A percentile compares a stretch with the other conserved stretches of the same genome.
Conservation (phyloP, 1,140 invertebrate genomes). For the Drosophila equinoxialis region DNA sequence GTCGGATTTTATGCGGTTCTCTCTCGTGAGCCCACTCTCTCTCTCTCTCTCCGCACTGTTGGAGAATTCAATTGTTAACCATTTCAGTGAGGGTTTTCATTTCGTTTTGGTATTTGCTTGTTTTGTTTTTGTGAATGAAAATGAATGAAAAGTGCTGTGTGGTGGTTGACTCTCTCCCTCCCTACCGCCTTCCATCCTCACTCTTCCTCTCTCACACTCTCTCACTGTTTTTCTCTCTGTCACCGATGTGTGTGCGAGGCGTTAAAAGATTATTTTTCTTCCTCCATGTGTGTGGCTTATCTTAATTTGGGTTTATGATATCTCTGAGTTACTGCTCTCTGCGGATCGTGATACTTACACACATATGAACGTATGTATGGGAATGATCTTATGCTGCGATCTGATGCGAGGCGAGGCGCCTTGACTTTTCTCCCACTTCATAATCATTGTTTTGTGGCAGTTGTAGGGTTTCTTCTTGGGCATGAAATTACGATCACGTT, state of each 20-base stretch:
- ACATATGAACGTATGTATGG: not conserved
- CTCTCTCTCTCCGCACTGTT: slow-evolving; percentile 11
- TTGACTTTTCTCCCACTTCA: slow-evolving; percentile 42
- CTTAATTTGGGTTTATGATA: slow-evolving; percentile 74
- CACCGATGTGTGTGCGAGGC: slow-evolving; percentile 18
- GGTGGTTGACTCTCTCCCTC: not conserved
- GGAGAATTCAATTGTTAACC: not conserved
- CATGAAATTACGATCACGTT: slow-evolving; percentile 71
- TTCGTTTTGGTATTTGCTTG: slow-evolving; percentile 22
- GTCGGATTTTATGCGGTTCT: slow-evolving; percentile 38
- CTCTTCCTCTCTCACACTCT: too few species aligned
- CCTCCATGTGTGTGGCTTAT: slow-evolving; percentile 48
- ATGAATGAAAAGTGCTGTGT: slow-evolving; percentile 68
- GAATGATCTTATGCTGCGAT: not conserved
- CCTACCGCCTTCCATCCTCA: not conserved
- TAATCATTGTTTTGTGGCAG: slow-evolving; percentile 15
- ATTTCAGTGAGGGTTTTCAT: slow-evolving; percentile 22
- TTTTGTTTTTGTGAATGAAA: slow-evolving; percentile 53
- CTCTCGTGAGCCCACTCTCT: not conserved
- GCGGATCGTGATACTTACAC: slow-evolving; percentile 17
- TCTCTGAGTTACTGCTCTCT: slow-evolving; percentile 48
- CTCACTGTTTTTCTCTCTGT: too few species aligned
- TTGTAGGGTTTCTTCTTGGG: slow-evolving; percentile 66
- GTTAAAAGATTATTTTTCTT: slow-evolving; percentile 51
- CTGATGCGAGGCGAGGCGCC: slow-evolving; percentile 26